These are phyloP conservation scores for Campylomormyrus numenius DNA, from an alignment of 2,113 vertebrate species.

Conservation along the genomic window DNA sequence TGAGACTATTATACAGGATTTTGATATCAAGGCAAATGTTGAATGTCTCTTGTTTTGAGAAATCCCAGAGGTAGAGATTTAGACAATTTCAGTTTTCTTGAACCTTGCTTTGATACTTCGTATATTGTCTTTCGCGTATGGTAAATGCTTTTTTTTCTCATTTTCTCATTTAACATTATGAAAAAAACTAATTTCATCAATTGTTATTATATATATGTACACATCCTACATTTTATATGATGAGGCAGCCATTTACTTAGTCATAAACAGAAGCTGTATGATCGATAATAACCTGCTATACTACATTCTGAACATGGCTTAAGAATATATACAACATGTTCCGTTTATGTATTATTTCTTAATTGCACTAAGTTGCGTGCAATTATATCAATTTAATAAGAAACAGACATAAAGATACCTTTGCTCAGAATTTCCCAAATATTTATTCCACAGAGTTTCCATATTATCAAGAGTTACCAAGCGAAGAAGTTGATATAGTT, in stretches of 20 bases:
- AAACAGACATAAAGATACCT: slow-evolving; percentile 39
- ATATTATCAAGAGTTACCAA: slow-evolving; percentile 40
- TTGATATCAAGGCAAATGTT: background rate
- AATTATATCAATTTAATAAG: background rate
- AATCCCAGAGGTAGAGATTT: background rate
- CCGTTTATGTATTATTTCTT: background rate
- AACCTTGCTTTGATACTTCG: background rate
- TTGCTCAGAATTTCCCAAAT: slow-evolving; percentile 43
- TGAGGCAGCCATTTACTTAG: background rate
- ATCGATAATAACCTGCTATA: background rate
- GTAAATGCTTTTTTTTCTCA: background rate
- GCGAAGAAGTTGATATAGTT: slow-evolving; percentile 63
- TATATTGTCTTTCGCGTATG: background rate
- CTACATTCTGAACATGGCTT: background rate
- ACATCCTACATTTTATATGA: background rate
- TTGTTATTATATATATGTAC: background rate
- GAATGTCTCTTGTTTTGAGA: background rate
- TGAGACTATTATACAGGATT: background rate
- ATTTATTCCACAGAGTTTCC: slow-evolving; percentile 57
- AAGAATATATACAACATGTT: background rate
- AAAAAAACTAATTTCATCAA: background rate
- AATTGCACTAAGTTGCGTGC: background rate
- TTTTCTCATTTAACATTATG: background rate
- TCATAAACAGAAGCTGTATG: background rate
- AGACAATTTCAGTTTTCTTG: background rate